A percentile compares a stretch with the other conserved stretches of the same genome.
phyloP scores from a whole-genome alignment of 2,113 vertebrate species.

The Lagenorhynchus albirostris region DNA sequence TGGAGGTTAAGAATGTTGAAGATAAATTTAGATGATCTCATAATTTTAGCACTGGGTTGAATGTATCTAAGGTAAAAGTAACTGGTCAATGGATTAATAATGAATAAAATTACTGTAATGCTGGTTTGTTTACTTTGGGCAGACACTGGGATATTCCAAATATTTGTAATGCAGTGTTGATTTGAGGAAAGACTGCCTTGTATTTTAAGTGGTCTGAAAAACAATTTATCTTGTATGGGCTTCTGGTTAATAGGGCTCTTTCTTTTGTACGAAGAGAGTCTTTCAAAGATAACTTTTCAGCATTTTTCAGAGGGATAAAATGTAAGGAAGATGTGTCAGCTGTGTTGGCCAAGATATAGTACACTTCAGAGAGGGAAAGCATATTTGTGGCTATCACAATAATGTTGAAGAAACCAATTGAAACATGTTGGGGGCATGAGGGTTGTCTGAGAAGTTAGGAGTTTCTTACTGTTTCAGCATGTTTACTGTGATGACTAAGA shows the following conservation, averaged over 20 bases:
- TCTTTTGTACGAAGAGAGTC: slow-evolving; percentile 17
- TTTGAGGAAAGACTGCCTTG: slow-evolving; percentile 21
- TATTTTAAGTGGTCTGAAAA: slow-evolving; percentile 30
- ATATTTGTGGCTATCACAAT: not conserved
- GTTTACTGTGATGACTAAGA: slow-evolving; percentile 74
- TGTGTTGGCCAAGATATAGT: slow-evolving; percentile 28
- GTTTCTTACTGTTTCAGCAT: slow-evolving; percentile 69
- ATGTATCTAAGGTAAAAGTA: slow-evolving; percentile 64
- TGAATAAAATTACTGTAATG: slow-evolving; percentile 38
- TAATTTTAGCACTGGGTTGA: slow-evolving; percentile 2
- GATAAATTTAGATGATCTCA: slow-evolving; percentile 47
- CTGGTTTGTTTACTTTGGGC: slow-evolving; percentile 54
- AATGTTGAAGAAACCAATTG: slow-evolving; percentile 56
- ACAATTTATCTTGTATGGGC: slow-evolving; percentile 44
- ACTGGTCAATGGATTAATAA: slow-evolving; percentile 67
- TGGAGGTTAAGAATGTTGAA: slow-evolving; percentile 65
- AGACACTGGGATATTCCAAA: slow-evolving; percentile 36
- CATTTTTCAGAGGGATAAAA: slow-evolving; percentile 48
- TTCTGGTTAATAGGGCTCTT: slow-evolving; percentile 17
- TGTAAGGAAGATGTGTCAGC: slow-evolving; percentile 37
- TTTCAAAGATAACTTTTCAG: slow-evolving; percentile 51
- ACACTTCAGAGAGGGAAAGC: slow-evolving; percentile 13
- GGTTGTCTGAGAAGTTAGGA: slow-evolving; percentile 74
- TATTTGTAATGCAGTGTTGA: slow-evolving; percentile 39
- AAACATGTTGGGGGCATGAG: slow-evolving; percentile 53